These are phyloP conservation scores for Caranx ignobilis DNA, from an alignment of 2,113 vertebrate species.

Conservation along the genomic window DNA sequence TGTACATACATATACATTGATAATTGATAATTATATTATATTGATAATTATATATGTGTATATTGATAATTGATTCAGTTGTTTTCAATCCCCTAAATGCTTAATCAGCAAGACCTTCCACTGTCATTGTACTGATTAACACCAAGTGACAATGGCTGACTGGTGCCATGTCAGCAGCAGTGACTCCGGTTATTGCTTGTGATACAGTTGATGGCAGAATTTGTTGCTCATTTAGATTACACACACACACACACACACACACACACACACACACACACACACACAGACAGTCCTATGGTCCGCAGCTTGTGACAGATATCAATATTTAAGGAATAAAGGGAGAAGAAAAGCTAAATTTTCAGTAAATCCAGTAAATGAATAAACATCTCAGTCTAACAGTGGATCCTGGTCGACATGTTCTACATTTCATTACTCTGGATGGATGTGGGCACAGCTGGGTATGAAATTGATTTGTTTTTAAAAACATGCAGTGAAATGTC, in stretches of 20 bases:
- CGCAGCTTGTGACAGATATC: conserved; percentile 8
- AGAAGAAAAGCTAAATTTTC: background rate
- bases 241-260: too few relatives aligned
- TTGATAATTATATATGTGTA: too few relatives aligned
- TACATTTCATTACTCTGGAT: background rate
- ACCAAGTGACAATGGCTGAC: conserved; percentile 40
- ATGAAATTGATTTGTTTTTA: background rate
- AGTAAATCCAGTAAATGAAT: background rate
- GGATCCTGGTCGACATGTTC: background rate
- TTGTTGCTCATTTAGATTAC: conserved; percentile 45
- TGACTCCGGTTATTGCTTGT: conserved; percentile 7
- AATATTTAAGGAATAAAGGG: background rate
- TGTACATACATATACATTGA: too few relatives aligned
- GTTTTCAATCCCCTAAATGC: background rate
- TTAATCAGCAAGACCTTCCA: background rate
- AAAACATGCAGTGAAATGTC: background rate
- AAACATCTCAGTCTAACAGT: background rate
- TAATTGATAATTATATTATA: too few relatives aligned
- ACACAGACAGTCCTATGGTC: too few relatives aligned
- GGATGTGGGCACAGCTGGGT: background rate
- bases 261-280: too few relatives aligned
- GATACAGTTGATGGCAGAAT: conserved; percentile 36
- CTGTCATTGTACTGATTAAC: too few relatives aligned
- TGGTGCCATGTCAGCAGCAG: conserved; percentile 25
- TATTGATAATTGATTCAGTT: too few relatives aligned